Evolutionary conservation across 2,113 vertebrate genomes (phyloP).

Genomic region (Notothenia rossii): DNA sequence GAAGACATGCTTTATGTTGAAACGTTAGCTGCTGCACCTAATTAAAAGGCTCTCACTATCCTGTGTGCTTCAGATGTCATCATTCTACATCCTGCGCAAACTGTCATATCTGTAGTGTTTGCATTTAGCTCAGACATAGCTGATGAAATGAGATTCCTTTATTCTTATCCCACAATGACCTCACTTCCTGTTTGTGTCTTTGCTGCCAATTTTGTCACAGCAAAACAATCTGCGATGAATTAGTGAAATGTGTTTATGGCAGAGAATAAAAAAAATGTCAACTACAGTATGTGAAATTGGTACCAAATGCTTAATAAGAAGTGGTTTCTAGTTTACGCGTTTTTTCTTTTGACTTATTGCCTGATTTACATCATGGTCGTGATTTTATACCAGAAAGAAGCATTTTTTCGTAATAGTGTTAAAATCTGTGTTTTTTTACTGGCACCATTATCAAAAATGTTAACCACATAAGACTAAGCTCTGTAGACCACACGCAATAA

Average conservation of each 20-base stretch:
- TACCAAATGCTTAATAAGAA: slow-evolving; percentile 62
- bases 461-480: neutral
- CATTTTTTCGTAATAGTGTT: slow-evolving; percentile 12
- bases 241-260: slow-evolving; percentile 44
- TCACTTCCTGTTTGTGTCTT: slow-evolving; percentile 52
- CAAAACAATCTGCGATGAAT: slow-evolving; percentile 53
- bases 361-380: slow-evolving; percentile 22
- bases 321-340: slow-evolving; percentile 45
- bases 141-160: slow-evolving; percentile 2
- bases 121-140: slow-evolving; percentile 5
- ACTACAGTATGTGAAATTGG: slow-evolving; percentile 33
- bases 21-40: neutral
- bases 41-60: slow-evolving; percentile 16
- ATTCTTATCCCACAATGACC: slow-evolving; percentile 10
- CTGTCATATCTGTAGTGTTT: neutral
- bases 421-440: slow-evolving; percentile 4
- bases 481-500: neutral
- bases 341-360: slow-evolving; percentile 5
- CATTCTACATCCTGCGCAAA: neutral
- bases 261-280: slow-evolving; percentile 34
- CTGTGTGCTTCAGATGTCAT: neutral
- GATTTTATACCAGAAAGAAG: slow-evolving; percentile 18
- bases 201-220: slow-evolving; percentile 39
- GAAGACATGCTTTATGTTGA: neutral
- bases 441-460: neutral